Evolutionary conservation across 1,140 invertebrate genomes (phyloP).

Genomic region (Bombus turneri): DNA sequence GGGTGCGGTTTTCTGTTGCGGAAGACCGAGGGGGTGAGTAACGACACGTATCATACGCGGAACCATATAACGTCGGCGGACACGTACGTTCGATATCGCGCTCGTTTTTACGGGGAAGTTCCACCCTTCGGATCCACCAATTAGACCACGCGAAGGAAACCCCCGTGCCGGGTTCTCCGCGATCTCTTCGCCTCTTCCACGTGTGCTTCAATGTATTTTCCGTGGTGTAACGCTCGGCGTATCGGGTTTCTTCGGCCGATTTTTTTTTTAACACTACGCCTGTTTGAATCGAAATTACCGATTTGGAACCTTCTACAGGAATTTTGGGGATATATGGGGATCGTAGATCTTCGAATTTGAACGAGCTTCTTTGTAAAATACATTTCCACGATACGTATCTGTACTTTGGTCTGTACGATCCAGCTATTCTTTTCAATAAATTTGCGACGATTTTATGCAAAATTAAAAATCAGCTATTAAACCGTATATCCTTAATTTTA

Average conservation of each 20-base stretch:
- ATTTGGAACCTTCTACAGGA: background rate
- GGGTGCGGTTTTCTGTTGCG: conserved; percentile 60
- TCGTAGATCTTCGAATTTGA: no score
- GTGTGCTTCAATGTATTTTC: background rate
- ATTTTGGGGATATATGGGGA: no score
- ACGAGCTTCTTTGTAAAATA: no score
- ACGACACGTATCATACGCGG: conserved; percentile 75
- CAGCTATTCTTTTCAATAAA: no score
- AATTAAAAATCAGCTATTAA: no score
- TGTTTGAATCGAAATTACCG: background rate
- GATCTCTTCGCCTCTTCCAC: conserved; percentile 25
- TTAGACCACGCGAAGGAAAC: conserved; percentile 68
- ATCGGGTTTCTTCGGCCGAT: background rate
- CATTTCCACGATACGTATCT: no score
- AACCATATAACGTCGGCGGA: conserved; percentile 69
- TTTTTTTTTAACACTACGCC: background rate
- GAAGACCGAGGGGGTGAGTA: conserved; percentile 68
- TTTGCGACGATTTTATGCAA: no score
- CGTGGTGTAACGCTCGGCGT: background rate
- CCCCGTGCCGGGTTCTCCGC: conserved; percentile 17
- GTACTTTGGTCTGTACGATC: no score
- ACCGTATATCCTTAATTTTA: no score
- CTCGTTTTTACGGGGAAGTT: conserved; percentile 71
- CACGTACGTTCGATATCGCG: conserved; percentile 74
- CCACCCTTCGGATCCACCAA: conserved; percentile 68